A percentile compares a stretch with the other conserved stretches of the same genome.
Conservation (phyloP, 2,113 vertebrate species). For the Suricata suricatta region DNA sequence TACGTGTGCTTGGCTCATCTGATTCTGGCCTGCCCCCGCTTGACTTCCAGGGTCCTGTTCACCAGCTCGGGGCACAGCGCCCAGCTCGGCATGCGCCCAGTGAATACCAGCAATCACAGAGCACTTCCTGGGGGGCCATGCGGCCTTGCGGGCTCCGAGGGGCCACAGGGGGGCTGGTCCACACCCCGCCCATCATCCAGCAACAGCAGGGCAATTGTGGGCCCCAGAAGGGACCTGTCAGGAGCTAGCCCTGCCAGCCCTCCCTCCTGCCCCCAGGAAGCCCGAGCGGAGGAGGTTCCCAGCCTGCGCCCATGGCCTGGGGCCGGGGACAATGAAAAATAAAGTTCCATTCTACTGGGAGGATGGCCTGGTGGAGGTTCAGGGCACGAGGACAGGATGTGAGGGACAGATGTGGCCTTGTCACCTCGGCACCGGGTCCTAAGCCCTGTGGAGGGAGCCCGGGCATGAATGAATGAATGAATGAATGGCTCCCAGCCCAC, state of each 20-base stretch:
- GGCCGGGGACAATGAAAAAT: not conserved
- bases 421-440: not conserved
- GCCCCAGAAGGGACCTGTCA: not conserved
- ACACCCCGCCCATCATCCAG: rapidly evolving
- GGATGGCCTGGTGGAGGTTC: not conserved
- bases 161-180: not conserved
- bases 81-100: not conserved
- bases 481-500: too few relatives aligned
- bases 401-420: not conserved
- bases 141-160: not conserved
- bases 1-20: rapidly evolving
- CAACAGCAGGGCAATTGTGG: not conserved
- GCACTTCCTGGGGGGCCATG: not conserved
- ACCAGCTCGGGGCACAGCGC: too few relatives aligned
- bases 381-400: rapidly evolving
- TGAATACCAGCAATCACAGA: not conserved
- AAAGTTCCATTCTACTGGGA: not conserved
- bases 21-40: not conserved
- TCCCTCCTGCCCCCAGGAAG: not conserved
- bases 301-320: not conserved
- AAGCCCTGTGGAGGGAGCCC: not conserved
- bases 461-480: not conserved
- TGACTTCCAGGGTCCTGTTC: not conserved
- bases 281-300: not conserved
- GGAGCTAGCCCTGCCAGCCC: not conserved